Evolutionary conservation across 2,888 invertebrate species (phyloP).

Genomic region (Hedychridium roseum): DNA sequence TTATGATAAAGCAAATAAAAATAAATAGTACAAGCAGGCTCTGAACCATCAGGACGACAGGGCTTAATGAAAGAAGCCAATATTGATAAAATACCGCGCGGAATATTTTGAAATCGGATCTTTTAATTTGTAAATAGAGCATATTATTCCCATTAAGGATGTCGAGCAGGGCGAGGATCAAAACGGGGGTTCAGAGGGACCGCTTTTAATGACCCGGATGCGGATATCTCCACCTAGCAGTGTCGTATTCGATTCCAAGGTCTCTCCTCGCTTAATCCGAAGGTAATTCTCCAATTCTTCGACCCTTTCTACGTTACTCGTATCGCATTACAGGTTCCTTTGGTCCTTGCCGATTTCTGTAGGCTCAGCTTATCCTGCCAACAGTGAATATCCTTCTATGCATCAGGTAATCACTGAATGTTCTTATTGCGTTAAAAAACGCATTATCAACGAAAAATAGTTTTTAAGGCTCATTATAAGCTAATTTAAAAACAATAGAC

Average conservation of each 20-base stretch:
- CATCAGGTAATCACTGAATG: too few species aligned
- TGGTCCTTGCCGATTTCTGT: conserved; percentile 21
- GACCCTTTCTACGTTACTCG: conserved; percentile 27
- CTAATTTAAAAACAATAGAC: too few species aligned
- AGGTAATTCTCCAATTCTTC: conserved; percentile 44
- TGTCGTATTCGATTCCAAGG: conserved; percentile 50
- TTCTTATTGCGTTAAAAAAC: too few species aligned
- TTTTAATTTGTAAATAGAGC: conserved; percentile 57
- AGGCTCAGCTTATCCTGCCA: neutral
- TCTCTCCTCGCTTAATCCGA: conserved; percentile 35
- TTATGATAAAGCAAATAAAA: too few species aligned
- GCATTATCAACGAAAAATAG: too few species aligned
- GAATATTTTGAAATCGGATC: conserved; percentile 58
- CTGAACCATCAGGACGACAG: too few species aligned
- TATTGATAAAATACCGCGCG: conserved; percentile 52
- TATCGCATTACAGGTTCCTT: conserved; percentile 41
- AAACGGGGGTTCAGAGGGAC: conserved; percentile 39
- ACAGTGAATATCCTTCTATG: too few species aligned
- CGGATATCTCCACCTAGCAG: conserved; percentile 47
- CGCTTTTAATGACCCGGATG: conserved; percentile 59
- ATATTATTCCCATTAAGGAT: conserved; percentile 47
- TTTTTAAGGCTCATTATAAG: too few species aligned
- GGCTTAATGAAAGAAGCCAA: too few species aligned
- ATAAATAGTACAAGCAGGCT: too few species aligned
- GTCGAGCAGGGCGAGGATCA: conserved; percentile 6